phyloP scores from a whole-genome alignment of 1,140 invertebrate genomes.

The Pomacea maculata region DNA sequence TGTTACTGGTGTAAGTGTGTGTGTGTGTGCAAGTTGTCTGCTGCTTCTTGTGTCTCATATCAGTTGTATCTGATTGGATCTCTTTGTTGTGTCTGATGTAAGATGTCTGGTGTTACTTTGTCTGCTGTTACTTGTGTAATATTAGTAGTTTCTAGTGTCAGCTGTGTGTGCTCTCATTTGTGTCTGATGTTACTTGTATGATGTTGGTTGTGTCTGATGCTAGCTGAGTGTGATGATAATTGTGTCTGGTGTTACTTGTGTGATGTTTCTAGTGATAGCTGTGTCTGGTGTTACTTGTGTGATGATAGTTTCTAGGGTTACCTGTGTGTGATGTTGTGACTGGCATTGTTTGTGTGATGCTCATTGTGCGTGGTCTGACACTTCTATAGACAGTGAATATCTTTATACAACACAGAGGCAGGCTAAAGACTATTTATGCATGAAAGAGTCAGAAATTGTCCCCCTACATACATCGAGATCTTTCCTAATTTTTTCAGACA shows the following conservation, averaged over 20 bases:
- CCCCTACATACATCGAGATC: no score
- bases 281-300: not conserved
- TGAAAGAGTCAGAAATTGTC: no score
- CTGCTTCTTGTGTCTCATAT: not conserved
- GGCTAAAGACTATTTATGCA: no score
- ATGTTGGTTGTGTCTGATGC: no score
- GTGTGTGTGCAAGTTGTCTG: slow-evolving; percentile 3
- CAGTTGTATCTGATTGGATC: not conserved
- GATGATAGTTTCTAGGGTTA: not conserved
- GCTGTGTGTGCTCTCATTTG: not conserved
- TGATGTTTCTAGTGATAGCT: not conserved
- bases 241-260: not conserved
- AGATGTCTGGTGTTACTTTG: no score
- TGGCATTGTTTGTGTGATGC: not conserved
- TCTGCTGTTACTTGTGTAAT: not conserved
- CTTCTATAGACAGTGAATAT: no score
- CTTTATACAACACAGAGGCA: not conserved
- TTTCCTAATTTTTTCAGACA: no score
- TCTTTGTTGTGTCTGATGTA: no score
- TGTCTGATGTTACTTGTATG: not conserved
- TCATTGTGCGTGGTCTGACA: not conserved
- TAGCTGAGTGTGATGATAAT: not conserved
- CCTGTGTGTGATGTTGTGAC: not conserved
- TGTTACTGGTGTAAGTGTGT: not conserved
- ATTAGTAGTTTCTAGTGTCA: no score